A percentile compares a stretch with the other conserved stretches of the same genome.
These are phyloP conservation scores for Halcyon chelicuti DNA, from an alignment of 2,797 vertebrate genomes.

Conservation along the genomic window DNA sequence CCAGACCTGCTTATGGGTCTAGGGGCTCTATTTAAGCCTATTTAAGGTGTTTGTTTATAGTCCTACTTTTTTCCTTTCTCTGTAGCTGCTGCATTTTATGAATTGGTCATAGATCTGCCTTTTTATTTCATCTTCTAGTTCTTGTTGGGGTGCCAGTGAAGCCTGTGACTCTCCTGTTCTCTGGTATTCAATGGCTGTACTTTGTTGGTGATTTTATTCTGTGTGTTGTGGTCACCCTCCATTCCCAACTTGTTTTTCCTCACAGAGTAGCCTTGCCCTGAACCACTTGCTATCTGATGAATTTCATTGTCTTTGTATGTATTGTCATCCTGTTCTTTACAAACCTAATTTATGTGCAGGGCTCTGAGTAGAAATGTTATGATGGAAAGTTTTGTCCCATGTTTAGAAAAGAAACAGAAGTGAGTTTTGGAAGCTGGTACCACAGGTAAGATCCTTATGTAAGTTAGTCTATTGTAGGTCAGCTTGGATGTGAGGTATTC, in stretches of 20 bases:
- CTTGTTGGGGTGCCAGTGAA: accelerated
- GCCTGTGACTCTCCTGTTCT: accelerated
- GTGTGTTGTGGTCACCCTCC: background rate
- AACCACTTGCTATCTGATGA: accelerated
- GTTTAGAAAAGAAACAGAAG: background rate
- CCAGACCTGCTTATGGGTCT: background rate
- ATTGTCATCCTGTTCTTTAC: accelerated
- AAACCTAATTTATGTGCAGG: accelerated
- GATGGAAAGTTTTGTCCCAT: background rate
- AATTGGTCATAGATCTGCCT: accelerated
- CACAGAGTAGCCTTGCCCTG: accelerated
- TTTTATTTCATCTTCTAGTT: accelerated
- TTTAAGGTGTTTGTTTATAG: accelerated
- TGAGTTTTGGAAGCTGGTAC: background rate
- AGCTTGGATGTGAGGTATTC: background rate
- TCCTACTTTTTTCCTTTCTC: accelerated
- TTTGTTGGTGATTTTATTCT: accelerated
- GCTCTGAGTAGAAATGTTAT: background rate
- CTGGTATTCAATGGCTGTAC: accelerated
- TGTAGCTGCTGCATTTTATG: background rate
- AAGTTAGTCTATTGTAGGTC: background rate
- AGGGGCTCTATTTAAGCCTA: background rate
- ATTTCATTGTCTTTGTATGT: background rate
- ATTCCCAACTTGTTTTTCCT: background rate
- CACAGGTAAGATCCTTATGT: accelerated